Conservation (phyloP, 2,797 vertebrate species). For the Avahi laniger region DNA sequence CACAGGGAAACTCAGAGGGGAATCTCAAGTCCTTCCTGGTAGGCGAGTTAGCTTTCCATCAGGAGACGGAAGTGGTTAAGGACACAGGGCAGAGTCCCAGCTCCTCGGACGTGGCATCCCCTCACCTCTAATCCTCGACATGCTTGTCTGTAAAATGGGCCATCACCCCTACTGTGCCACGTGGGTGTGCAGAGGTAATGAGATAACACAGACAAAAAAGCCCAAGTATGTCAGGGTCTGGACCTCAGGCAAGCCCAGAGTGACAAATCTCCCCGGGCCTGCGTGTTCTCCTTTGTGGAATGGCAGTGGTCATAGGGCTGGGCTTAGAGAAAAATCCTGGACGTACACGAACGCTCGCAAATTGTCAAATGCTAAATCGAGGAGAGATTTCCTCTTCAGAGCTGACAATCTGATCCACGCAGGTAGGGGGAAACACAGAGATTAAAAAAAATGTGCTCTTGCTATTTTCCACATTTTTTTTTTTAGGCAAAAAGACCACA, state of each 20-base stretch:
- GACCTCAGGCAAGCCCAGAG: not conserved
- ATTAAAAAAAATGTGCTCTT: not conserved
- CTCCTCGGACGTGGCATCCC: not conserved
- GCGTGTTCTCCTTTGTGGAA: not conserved
- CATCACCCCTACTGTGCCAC: no score
- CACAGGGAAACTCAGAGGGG: not conserved
- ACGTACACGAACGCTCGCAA: not conserved
- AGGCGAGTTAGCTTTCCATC: accelerated
- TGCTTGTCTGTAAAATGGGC: not conserved
- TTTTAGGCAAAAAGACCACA: not conserved
- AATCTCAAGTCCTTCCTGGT: not conserved
- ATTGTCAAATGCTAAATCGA: not conserved
- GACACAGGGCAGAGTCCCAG: not conserved
- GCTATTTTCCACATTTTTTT: not conserved
- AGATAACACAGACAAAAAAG: not conserved
- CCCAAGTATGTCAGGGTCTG: not conserved
- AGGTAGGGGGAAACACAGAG: not conserved
- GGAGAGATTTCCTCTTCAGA: not conserved
- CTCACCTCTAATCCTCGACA: not conserved
- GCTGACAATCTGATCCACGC: not conserved
- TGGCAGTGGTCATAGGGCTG: not conserved
- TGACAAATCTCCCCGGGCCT: not conserved
- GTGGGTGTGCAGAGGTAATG: no score
- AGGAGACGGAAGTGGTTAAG: not conserved
- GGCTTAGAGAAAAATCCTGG: not conserved